Base-by-base conservation (phyloP, 2,797 vertebrate species). In the Etheostoma nigrum region DNA sequence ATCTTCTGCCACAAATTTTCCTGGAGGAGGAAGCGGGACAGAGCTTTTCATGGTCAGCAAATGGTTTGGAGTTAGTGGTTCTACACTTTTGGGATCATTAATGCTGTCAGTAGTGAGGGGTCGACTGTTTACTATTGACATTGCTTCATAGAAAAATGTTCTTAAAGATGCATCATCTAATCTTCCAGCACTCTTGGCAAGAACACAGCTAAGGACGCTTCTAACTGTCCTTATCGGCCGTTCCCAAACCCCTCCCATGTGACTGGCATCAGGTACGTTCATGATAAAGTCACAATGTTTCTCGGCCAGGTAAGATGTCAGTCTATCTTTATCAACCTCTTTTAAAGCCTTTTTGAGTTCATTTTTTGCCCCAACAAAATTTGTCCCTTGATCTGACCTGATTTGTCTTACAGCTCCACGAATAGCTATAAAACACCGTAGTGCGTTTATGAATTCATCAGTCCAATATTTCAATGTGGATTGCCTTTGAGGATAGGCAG, bases 191-290 rank as follows among this genome's bases (percentile, higher is more conserved):
- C 27, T 72, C 30, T 33, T 33, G 30, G 30, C 6, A 33, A 30
- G 30, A 6, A 33, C 30, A 33, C 15, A 40, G 2, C 2, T 57
- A 0, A 77, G 10, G 2, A 81, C 27, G 1, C 62, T 54, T 14
- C 42, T n/a, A 0, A 78, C 49, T 2, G 21, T 74, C 47, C 71
- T 19, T 1, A 66, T 67, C 6, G 68, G 64, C 2, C 58, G 4
- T 4, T 68, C 70, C 69, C 76, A 78, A 3, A 68, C 45, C 70
- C 70, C 21, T 42, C 70, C 76, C 4, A 51, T 23, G 15, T 85
- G 74, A 64, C 83, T 81, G 0, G 76, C 42, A 27, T 57, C 13
- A 0, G 52, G 77, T 0, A 42, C 33, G 0, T 74, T 73, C 64
- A 63, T 63, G 0, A 0, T 5, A 8, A 79, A 63, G 27, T 81